These are phyloP conservation scores for Spilogale gracilis DNA, from an alignment of 2,113 vertebrate species.

Conservation along the genomic window DNA sequence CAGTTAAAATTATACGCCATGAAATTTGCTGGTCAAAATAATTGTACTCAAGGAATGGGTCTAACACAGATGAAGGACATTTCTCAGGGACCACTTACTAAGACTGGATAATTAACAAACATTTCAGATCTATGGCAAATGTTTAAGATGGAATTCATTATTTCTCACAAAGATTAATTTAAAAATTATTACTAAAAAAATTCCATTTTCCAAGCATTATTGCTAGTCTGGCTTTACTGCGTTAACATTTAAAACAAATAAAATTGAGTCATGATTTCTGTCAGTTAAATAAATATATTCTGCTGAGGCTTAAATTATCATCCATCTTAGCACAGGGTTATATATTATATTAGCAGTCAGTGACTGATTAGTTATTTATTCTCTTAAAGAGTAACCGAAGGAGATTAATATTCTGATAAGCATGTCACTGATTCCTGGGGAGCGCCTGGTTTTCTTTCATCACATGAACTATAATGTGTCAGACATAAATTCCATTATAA, in stretches of 20 bases:
- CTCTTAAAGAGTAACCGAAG: conserved; percentile 65
- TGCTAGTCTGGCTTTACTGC: conserved; percentile 13
- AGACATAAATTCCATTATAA: conserved; percentile 66
- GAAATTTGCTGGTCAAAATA: not conserved
- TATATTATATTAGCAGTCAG: conserved; percentile 75
- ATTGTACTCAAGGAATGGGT: not conserved
- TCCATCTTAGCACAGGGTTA: conserved; percentile 69
- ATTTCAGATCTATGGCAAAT: not conserved
- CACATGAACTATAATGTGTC: conserved; percentile 54
- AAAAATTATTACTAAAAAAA: conserved; percentile 51
- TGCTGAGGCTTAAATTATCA: conserved; percentile 71
- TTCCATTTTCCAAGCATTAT: not conserved
- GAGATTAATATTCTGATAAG: conserved; percentile 78
- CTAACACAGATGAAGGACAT: not conserved
- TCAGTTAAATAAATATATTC: conserved; percentile 76
- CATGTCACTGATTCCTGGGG: conserved; percentile 60
- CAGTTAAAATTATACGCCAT: not conserved
- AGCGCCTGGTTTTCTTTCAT: conserved; percentile 64
- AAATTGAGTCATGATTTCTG: conserved; percentile 70
- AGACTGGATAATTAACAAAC: not conserved
- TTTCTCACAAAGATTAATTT: conserved; percentile 30
- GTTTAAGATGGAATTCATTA: conserved; percentile 2
- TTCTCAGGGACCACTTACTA: conserved; percentile 7
- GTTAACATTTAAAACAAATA: conserved; percentile 68
- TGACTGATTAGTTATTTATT: conserved; percentile 81